Evolutionary conservation across 1,140 invertebrate species (phyloP), one percentile per base, ranked within the genome.

Genomic region (Aphaenogaster rudis): DNA sequence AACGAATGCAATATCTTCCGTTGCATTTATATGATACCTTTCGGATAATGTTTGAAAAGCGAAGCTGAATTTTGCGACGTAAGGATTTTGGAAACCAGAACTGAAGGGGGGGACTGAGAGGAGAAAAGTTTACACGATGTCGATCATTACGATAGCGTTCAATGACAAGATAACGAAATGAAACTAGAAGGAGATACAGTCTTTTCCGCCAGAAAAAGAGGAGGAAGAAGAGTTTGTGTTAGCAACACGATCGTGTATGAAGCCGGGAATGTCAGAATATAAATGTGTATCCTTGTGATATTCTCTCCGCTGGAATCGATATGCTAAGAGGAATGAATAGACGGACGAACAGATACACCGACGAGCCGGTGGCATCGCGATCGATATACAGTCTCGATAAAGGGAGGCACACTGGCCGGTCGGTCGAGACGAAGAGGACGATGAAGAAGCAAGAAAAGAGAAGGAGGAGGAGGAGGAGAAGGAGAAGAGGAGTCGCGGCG

Each of bases 341-440:
- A 57, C 69, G 36, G 9, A 39, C 8, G 36, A 8, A 82, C 67
- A 42, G 42, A 74, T 54, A 57, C n/a, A 21, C n/a, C 36, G 64
- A 15, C 3, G 50, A 71, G 66, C 39, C 28, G 33, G 36, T 39
- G n/a, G 42, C 33, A 64, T 81, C 50, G 21, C 21, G 54, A 84
- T 84, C 80, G 80, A 84, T 84, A 84, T 84, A 76, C 69, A 50
- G 13, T 28, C 42, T 74, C 69, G 80, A 84, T 84, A 84, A 84
- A 84, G 45, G 7, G 17, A 84, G 69, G 45, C 28, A 61, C 42
- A 28, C 6, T 17, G 28, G 13, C 42, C 66, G 17, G 39, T 36
- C 33, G 21, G 33, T n/a, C 6, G 39, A 71, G 42, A 36, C 4
- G 54, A 48, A 39, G 50, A 42, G 15, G 48, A 33, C 11, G n/a